Evolutionary conservation across 2,113 vertebrate genomes (phyloP), one percentile per base, ranked within the genome.

Genomic region (Datnioides undecimradiatus): DNA sequence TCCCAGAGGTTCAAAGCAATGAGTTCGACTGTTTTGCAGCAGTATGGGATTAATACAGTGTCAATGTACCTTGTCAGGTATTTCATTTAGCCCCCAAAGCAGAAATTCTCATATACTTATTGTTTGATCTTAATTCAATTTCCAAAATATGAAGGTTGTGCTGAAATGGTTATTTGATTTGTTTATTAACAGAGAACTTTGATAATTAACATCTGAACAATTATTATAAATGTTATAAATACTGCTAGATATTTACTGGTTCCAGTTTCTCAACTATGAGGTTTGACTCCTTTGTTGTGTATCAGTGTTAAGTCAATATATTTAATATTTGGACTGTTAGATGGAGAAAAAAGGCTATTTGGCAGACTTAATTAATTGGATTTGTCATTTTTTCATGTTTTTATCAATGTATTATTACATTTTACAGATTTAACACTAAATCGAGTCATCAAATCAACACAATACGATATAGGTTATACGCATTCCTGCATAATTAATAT

Each of bases 31-130:
- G 21, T 46, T 66, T 43, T 19, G 43, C 25, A 33, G 33, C 34
- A 64, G 5, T 17, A 19, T 21, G 14, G 6, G 21, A 55, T 19
- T 64, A 4, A 29, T 1, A n/a, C 14, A n/a, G 12, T 43, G 13
- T 67, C 34, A 46, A 1, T 63, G 49, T 19, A 27, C 19, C 21
- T 45, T 40, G 12, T 51, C 45, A n/a, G 6, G 43, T 55, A 23
- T 78, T 60, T 45, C 17, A 58, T 85, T 71, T 54, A 38, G 25
- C n/a, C 11, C 10, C 16, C 52, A 51, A 68, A 41, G 41, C 51
- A 70, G 25, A 49, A 8, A 60, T 51, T 48, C 4, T 17, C 52
- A 55, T 19, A 13, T 11, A 19, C 17, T 19, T 58, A 7, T 54
- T 29, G 38, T 9, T 25, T 52, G 5, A 17, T 54, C 7, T 33